Base-by-base conservation (phyloP, 2,797 vertebrate species). In the Cottoperca gobio region DNA sequence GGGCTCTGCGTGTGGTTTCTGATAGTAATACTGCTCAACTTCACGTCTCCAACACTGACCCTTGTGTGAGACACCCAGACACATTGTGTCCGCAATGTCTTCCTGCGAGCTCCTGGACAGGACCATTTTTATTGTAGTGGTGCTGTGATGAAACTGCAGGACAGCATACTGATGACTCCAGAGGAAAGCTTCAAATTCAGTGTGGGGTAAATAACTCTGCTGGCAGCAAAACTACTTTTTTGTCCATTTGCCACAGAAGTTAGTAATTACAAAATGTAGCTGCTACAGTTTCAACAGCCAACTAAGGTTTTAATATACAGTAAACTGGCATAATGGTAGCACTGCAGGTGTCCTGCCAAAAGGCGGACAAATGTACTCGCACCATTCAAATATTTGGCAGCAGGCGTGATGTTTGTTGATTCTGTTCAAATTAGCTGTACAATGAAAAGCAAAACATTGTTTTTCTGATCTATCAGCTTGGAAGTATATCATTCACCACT, bases 21-120 rank as follows among this genome's bases (percentile, higher is more conserved):
- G 72, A 66, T 60, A 19, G 62, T 77, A 62, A 81, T 16, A 21
- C 42, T 54, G 50, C 52, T 65, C 49, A 21, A 40, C 55, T 61
- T 75, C 21, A 58, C 28, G 8, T 58, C 24, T n/a, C 6, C 9
- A 45, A 19, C 2, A 0, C 67, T 49, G 40, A 75, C 28, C 58
- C 66, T 42, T 24, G 7, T 61, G 37, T 66, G 61, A 73, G 58
- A 60, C 61, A 33, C 31, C 48, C 37, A 24, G 3, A 28, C 54
- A 52, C 12, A 37, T 53, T 53, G 33, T 70, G 65, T 57, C 49
- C 52, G 31, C 17, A 42, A 5, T 31, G 55, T 73, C 52, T 59
- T 26, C 26, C 17, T 48, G n/a, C 16, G 59, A 72, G 37, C 42
- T 71, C 24, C 52, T 55, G 70, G 49, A 66, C 63, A 24, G 54